phyloP scores from a whole-genome alignment of 1,140 invertebrate species.

The Drosophila santomea region DNA sequence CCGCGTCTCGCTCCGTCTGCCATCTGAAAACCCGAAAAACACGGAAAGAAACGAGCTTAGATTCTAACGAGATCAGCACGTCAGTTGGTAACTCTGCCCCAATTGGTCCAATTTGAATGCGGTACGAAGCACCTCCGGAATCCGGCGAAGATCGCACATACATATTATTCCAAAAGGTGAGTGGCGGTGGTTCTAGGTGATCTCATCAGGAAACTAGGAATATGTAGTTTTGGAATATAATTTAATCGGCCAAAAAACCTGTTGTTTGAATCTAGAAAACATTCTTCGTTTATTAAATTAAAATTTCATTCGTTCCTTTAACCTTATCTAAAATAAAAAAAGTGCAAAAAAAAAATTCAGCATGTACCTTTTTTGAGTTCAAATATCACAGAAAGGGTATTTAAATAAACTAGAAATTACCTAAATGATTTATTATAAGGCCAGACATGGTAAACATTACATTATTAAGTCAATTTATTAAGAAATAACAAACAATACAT shows the following conservation, averaged over 20 bases:
- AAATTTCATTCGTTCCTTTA: not conserved
- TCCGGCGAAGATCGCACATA: constrained; percentile 12
- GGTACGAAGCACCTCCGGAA: constrained; percentile 7
- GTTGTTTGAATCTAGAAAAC: not conserved
- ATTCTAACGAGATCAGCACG: constrained; percentile 62
- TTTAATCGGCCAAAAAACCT: not conserved
- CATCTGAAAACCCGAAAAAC: constrained; percentile 35
- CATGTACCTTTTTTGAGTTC: too few relatives aligned
- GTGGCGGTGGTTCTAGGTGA: constrained; percentile 14
- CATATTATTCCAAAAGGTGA: constrained; percentile 34
- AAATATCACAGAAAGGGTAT: too few relatives aligned
- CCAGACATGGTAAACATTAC: too few relatives aligned
- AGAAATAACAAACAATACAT: too few relatives aligned
- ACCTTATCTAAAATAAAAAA: too few relatives aligned
- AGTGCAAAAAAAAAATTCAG: too few relatives aligned
- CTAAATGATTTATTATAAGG: too few relatives aligned
- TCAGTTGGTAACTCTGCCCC: constrained; percentile 32
- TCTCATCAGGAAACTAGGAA: not conserved
- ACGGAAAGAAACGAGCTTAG: constrained; percentile 49
- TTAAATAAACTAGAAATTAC: too few relatives aligned
- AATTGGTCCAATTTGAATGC: constrained; percentile 52
- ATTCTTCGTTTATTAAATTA: not conserved
- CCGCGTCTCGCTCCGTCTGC: constrained; percentile 26
- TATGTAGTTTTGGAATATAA: not conserved
- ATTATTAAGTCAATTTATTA: too few relatives aligned